Evolutionary conservation across 92 coral and sea anemone genomes (phyloP), one percentile per base, ranked within the genome.

Genomic region (Palythoa heliodiscus): DNA sequence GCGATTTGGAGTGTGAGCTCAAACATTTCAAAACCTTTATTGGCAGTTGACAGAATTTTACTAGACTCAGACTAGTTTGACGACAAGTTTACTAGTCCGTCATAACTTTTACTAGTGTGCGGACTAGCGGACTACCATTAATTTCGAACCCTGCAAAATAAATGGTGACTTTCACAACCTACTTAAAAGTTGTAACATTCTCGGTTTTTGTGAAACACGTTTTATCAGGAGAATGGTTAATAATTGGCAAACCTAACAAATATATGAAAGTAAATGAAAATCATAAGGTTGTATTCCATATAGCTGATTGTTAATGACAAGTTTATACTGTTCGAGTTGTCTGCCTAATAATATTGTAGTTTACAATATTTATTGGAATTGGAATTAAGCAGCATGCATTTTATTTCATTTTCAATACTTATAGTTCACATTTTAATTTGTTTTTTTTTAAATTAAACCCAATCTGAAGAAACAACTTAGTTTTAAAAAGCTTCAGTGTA

Each of bases 321-420:
- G 13, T 10, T 58, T 58, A 58, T 58, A 58, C 66, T 58, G 66
- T 12, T 58, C 15, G 66, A 58, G 66, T 58, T 58, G 66, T 58
- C 66, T 58, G 66, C 13, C 66, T 58, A 58, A 58, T 29, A 29
- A 29, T 29, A 29, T 58, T 14, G 3, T 66, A 66, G 25, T n/a
- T 66, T 19, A 66, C 24, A n/a, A 66, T 66, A 66, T 20, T 8
- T 22, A 20, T 23, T 66, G 35, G 23, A 66, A 66, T 23, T 19
- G 71, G 71, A 66, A 66, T 66, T 66, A 19, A 66, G 35, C 71
- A 19, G 71, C 71, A 66, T 66, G 38, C 37, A 66, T 66, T n/a
- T n/a, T 22, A 66, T 58, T 58, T 58, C 14, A 58, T 58, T 58
- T 58, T 7, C 16, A 58, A 58, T 58, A 58, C 13, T 58, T 9